These are phyloP conservation scores for Drosophila suzukii DNA, from an alignment of 1,140 invertebrate genomes.

Conservation along the genomic window DNA sequence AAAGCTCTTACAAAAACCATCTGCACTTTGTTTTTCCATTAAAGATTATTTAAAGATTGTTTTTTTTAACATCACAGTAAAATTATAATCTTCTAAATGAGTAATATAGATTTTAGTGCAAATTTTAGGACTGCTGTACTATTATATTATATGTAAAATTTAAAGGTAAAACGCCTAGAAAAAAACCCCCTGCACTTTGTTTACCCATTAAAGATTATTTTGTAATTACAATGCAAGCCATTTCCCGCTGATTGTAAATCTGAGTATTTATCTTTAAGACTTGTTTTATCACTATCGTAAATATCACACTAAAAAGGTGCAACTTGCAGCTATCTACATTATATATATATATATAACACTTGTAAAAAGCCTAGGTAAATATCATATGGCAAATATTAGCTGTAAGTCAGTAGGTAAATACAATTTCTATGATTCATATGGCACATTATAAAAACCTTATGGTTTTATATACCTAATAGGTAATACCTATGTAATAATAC, in stretches of 20 bases:
- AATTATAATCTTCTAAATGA: no score
- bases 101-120: no score
- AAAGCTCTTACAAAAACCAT: no score
- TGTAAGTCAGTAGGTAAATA: not conserved
- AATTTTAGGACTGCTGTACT: no score
- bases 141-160: no score
- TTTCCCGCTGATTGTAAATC: not conserved
- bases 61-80: no score
- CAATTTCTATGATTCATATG: not conserved
- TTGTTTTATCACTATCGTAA: not conserved
- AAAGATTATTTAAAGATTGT: not conserved
- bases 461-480: no score
- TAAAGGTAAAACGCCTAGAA: no score
- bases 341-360: no score
- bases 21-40: no score
- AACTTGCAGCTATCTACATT: not conserved
- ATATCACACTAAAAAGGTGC: not conserved
- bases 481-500: constrained; percentile 20
- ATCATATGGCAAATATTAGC: not conserved
- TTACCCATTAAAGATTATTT: not conserved
- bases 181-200: no score
- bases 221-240: not conserved
- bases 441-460: not conserved
- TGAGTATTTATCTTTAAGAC: not conserved
- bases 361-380: not conserved